These are phyloP conservation scores for Eulemur rubriventer DNA, from an alignment of 2,797 vertebrate species.

Conservation along the genomic window DNA sequence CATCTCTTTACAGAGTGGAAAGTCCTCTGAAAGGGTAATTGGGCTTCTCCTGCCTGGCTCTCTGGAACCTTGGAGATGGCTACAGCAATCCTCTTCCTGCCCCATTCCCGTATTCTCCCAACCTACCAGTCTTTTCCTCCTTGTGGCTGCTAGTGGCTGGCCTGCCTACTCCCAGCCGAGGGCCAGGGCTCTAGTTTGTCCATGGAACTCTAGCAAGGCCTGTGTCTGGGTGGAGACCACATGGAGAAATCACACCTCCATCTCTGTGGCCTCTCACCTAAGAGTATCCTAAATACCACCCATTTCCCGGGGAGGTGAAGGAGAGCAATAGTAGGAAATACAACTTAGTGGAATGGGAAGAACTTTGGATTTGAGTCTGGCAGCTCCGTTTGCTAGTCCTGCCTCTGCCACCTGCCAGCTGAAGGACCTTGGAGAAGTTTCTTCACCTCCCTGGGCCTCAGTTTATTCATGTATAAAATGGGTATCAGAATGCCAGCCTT, in stretches of 20 bases:
- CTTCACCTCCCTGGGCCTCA: background rate
- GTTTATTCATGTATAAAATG: background rate
- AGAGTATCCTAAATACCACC: background rate
- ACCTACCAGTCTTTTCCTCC: background rate
- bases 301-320: background rate
- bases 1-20: slow-evolving; percentile 49
- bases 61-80: slow-evolving; percentile 30
- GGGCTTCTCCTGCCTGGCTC: background rate
- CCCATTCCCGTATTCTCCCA: background rate
- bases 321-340: background rate
- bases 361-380: background rate
- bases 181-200: background rate
- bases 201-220: background rate
- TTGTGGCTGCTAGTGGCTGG: background rate
- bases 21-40: slow-evolving; percentile 50
- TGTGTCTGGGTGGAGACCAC: background rate
- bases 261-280: background rate
- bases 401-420: background rate
- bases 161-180: background rate
- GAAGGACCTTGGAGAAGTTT: background rate
- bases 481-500: background rate
- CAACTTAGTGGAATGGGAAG: background rate
- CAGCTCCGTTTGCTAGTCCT: background rate
- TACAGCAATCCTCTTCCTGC: background rate
- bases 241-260: background rate